Conservation (phyloP, 2,113 vertebrate genomes). For the Tenebrosternarchus preto region DNA sequence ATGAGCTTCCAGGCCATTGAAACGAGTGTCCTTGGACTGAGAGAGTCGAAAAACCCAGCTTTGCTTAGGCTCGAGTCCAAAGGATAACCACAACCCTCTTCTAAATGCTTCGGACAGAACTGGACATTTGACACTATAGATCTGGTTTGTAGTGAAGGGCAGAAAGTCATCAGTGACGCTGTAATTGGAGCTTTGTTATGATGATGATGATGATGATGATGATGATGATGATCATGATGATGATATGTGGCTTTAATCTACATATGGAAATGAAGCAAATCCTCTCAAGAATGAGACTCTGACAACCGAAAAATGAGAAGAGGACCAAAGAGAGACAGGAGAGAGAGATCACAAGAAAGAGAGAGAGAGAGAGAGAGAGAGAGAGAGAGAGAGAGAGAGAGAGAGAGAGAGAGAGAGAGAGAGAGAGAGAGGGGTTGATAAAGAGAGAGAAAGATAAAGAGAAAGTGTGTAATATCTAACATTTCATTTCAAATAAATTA, state of each 20-base stretch:
- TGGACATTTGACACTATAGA: conserved; percentile 17
- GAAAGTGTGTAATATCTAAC: conserved; percentile 40
- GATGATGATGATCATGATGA: not conserved
- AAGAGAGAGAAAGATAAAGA: conserved; percentile 30
- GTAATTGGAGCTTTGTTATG: conserved; percentile 1
- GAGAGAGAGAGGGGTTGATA: not conserved
- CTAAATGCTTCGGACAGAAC: conserved; percentile 27
- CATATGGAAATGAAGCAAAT: conserved; percentile 23
- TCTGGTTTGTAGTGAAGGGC: not conserved
- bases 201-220: not conserved
- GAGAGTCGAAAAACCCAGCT: conserved; percentile 38
- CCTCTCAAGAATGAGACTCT: conserved; percentile 15
- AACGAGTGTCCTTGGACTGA: conserved; percentile 50
- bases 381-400: not conserved
- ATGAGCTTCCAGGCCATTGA: conserved; percentile 49
- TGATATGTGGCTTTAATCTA: conserved; percentile 19
- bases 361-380: conserved; percentile 27
- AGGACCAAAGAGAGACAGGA: not conserved
- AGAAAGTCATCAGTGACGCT: conserved; percentile 5
- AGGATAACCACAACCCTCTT: conserved; percentile 36
- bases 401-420: conserved; percentile 27
- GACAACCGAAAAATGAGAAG: not conserved
- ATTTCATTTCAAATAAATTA: conserved; percentile 56
- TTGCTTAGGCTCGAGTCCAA: conserved; percentile 35
- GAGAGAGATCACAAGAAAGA: not conserved